A percentile compares a stretch with the other conserved stretches of the same genome.
Evolutionary conservation across 2,797 vertebrate species (phyloP).

Genomic region (Eidolon dupreanum): DNA sequence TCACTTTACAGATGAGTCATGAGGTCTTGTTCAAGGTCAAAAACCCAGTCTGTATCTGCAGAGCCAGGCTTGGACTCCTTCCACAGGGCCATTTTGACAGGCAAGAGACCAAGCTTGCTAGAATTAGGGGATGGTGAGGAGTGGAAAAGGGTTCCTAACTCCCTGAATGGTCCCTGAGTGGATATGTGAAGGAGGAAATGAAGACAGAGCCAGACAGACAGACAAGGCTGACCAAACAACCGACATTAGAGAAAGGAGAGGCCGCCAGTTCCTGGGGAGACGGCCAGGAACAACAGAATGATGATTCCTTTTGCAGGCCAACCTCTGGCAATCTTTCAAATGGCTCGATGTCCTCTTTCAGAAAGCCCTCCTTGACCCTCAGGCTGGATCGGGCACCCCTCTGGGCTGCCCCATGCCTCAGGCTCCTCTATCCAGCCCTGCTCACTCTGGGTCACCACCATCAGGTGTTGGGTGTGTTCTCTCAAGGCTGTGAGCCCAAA

Average conservation of each 20-base stretch:
- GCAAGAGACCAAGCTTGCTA: not conserved
- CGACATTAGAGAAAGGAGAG: not conserved
- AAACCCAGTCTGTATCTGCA: not conserved
- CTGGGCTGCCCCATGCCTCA: not conserved
- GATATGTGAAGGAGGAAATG: not conserved
- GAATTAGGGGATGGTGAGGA: not conserved
- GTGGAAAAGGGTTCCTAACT: not conserved
- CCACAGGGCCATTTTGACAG: accelerated
- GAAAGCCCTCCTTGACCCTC: not conserved
- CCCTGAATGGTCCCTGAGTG: not conserved
- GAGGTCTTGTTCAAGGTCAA: constrained; percentile 44
- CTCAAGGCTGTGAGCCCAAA: not conserved
- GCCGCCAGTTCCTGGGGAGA: not conserved
- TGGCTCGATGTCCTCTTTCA: not conserved
- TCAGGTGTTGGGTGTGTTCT: not conserved
- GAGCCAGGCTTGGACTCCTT: not conserved
- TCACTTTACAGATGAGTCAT: not conserved
- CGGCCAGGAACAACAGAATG: accelerated
- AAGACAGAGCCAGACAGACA: not conserved
- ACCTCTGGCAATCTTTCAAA: not conserved
- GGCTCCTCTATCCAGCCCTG: not conserved
- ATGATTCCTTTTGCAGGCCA: not conserved
- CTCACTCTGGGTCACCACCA: not conserved
- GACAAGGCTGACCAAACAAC: not conserved
- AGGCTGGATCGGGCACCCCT: not conserved